phyloP scores from a whole-genome alignment of 2,888 invertebrate species.

The Synanthedon myopaeformis region DNA sequence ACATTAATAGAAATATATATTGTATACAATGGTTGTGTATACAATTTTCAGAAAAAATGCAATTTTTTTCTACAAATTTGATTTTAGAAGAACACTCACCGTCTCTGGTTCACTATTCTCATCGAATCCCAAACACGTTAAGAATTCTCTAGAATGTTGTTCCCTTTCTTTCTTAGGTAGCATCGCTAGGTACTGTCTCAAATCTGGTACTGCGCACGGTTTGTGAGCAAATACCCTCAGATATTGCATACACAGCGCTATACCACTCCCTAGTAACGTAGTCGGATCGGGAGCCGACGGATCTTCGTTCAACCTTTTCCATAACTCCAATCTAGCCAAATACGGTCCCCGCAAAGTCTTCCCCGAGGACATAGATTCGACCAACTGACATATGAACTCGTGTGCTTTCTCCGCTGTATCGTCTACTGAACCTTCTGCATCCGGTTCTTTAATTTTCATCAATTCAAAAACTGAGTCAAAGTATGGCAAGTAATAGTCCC shows the following conservation, averaged over 20 bases:
- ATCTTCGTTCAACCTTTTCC: slow-evolving; percentile 69
- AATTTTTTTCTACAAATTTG: background rate
- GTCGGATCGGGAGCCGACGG: slow-evolving; percentile 60
- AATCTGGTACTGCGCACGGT: slow-evolving; percentile 86
- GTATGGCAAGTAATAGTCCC: slow-evolving; percentile 81
- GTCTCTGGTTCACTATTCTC: slow-evolving; percentile 73
- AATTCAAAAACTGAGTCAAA: slow-evolving; percentile 78
- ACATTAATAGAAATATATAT: too few relatives aligned
- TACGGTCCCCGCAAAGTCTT: slow-evolving; percentile 81
- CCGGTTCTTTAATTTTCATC: slow-evolving; percentile 38
- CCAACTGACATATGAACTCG: slow-evolving; percentile 58
- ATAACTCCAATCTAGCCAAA: slow-evolving; percentile 84
- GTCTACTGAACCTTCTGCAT: slow-evolving; percentile 31
- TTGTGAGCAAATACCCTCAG: slow-evolving; percentile 87
- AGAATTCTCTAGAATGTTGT: slow-evolving; percentile 68
- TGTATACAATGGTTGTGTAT: too few relatives aligned
- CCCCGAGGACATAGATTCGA: slow-evolving; percentile 57
- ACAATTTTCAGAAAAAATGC: too few relatives aligned
- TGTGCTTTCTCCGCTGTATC: slow-evolving; percentile 58
- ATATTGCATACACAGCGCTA: slow-evolving; percentile 81
- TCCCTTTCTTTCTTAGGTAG: slow-evolving; percentile 74
- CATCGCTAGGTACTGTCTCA: slow-evolving; percentile 79
- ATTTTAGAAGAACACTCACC: slow-evolving; percentile 45
- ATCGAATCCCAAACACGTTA: slow-evolving; percentile 74
- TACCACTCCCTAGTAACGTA: slow-evolving; percentile 71